phyloP scores from a whole-genome alignment of 1,140 invertebrate genomes.

The Trichonephila clavata region DNA sequence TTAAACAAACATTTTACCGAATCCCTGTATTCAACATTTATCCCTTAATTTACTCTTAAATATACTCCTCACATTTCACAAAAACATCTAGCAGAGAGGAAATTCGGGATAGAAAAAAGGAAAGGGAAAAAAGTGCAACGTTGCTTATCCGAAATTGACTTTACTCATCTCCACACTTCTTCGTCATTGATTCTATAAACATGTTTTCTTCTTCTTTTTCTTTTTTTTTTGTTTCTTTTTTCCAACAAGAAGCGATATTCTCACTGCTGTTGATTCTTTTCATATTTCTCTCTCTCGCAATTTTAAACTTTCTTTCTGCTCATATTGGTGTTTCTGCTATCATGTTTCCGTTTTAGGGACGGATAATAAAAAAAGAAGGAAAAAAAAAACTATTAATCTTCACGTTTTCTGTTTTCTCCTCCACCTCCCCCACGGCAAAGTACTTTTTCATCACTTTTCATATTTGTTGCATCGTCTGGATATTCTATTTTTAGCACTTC shows the following conservation, averaged over 20 bases:
- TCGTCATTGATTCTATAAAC: background rate
- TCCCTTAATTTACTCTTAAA: background rate
- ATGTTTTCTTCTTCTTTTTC: background rate
- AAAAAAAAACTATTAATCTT: constrained; percentile 14
- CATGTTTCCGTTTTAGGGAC: constrained; percentile 5
- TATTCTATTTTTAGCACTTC: background rate
- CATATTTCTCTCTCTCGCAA: background rate
- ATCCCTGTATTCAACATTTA: background rate
- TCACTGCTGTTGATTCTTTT: constrained; percentile 10
- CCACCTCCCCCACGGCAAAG: background rate
- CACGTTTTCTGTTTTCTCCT: background rate
- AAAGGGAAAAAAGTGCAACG: background rate
- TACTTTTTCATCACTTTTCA: constrained; percentile 31
- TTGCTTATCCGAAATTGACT: background rate
- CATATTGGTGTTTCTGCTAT: background rate
- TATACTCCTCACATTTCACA: background rate
- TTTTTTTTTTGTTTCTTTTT: background rate
- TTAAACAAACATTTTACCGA: background rate
- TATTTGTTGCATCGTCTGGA: constrained; percentile 9
- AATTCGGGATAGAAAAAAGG: too few relatives aligned
- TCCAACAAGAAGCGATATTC: background rate
- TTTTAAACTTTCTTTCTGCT: background rate
- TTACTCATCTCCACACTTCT: background rate
- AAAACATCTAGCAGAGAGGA: background rate
- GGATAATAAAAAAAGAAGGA: too few relatives aligned